These are phyloP conservation scores for Plebejus argus DNA, from an alignment of 2,888 invertebrate genomes.

Conservation along the genomic window DNA sequence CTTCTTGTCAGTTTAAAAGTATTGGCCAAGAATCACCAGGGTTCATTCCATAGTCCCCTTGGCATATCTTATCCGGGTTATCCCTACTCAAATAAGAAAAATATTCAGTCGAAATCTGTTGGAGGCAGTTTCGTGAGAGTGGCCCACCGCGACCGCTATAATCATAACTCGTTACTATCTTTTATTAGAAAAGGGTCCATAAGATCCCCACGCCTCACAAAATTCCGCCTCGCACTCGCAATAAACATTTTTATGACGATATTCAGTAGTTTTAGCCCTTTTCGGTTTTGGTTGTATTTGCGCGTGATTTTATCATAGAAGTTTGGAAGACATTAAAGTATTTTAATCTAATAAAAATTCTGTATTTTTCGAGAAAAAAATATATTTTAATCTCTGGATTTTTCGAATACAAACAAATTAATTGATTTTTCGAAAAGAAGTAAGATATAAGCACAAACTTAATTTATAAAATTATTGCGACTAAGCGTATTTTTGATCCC, in stretches of 20 bases:
- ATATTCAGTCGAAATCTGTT: neutral
- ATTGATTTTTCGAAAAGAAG: no score
- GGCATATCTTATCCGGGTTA: no score
- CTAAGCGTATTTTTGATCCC: no score
- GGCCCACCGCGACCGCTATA: neutral
- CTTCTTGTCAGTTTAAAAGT: no score
- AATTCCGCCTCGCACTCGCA: neutral
- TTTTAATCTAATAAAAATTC: no score
- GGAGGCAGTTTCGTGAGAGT: neutral
- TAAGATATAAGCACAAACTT: no score
- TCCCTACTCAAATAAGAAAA: neutral
- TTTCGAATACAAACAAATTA: no score
- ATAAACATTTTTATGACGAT: neutral
- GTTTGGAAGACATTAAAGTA: no score
- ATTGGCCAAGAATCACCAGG: no score
- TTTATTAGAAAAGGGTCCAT: slow-evolving; percentile 9
- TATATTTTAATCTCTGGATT: no score
- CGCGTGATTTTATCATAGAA: neutral
- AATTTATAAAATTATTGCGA: no score
- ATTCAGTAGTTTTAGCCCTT: neutral
- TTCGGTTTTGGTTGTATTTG: neutral
- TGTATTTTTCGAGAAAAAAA: no score
- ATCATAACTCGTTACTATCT: slow-evolving; percentile 9
- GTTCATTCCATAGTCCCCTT: neutral
- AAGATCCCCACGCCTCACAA: slow-evolving; percentile 5